Base-by-base conservation (phyloP, 2,797 vertebrate genomes). In the Cossypha caffra region DNA sequence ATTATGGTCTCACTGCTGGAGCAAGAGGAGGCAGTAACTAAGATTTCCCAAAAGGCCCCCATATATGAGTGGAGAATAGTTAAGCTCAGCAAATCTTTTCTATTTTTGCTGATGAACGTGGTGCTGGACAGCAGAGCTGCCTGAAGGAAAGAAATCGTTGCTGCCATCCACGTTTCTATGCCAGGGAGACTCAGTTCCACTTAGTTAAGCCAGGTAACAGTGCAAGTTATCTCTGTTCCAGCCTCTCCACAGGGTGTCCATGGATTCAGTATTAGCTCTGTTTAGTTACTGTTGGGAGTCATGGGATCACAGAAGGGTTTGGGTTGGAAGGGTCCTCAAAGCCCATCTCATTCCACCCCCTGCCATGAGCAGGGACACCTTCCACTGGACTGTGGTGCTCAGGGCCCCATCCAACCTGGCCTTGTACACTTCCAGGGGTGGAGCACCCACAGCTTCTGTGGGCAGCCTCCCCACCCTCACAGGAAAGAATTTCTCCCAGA, bases 31-130 rank as follows among this genome's bases (percentile, higher is more conserved):
- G 24, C 48, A 48, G 33, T 25, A 74, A 42, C 11, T 29, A 50
- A 61, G 55, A 47, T 75, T 64, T 48, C 75, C 21, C 29, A 8
- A 48, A 29, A 13, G 14, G 12, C 33, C 43, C 33, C 1, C 1
- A 9, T 33, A 18, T 4, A 8, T 3, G 6, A 10, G 26, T 1
- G 4, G 28, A 15, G 25, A n/a, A 11, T 3, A 24, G 42, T 28
- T 58, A 1, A 13, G 26, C 45, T 66, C 17, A 26, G 42, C 38
- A 35, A 31, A n/a, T 37, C 8, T 24, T 20, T 57, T n/a, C 17
- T 35, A 0, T 23, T 90, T 92, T 43, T 74, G 35, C 64, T 58
- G 54, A 24, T 74, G 47, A 45, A 13, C 0, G 0, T 8, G 61
- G 38, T 63, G 16, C 14, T 59, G 75, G 68, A 11, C n/a, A 11